Evolutionary conservation across 2,888 invertebrate species (phyloP).

Genomic region (Drosophila suboccidentalis): DNA sequence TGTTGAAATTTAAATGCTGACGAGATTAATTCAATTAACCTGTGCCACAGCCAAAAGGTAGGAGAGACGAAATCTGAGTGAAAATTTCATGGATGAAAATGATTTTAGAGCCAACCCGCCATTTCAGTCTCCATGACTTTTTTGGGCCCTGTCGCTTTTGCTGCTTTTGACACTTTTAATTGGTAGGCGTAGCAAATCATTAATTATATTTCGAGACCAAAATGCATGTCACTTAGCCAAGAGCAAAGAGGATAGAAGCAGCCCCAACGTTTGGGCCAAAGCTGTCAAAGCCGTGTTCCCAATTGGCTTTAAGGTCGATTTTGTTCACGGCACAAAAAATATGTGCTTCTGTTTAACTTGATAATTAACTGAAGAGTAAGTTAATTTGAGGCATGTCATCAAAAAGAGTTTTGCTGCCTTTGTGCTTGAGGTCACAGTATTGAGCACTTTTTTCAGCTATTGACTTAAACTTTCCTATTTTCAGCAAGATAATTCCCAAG

Average conservation of each 20-base stretch:
- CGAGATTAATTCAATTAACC: conserved; percentile 78
- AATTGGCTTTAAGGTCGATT: conserved; percentile 18
- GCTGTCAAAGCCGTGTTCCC: conserved; percentile 21
- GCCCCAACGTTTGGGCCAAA: not conserved
- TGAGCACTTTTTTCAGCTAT: not conserved
- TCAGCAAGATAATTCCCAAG: not conserved
- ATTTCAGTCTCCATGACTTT: conserved; percentile 6
- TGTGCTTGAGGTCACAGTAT: not conserved
- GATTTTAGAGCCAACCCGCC: conserved; percentile 43
- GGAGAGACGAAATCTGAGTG: conserved; percentile 33
- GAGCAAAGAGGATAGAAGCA: conserved; percentile 1
- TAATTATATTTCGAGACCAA: conserved; percentile 74
- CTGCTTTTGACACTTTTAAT: conserved; percentile 78
- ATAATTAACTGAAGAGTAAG: conserved; percentile 29
- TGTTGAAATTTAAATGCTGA: conserved; percentile 65
- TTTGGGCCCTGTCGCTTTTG: conserved; percentile 7
- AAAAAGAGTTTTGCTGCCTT: not conserved
- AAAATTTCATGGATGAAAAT: conserved; percentile 46
- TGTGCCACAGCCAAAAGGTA: conserved; percentile 38
- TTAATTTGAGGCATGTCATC: conserved; percentile 11
- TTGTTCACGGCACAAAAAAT: conserved; percentile 5
- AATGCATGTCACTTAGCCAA: conserved; percentile 68
- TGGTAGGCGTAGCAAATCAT: conserved; percentile 78
- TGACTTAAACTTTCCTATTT: not conserved
- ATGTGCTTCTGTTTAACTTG: not conserved